These are phyloP conservation scores for Dugesia japonica DNA, from an alignment of 2,888 invertebrate species.

Conservation along the genomic window DNA sequence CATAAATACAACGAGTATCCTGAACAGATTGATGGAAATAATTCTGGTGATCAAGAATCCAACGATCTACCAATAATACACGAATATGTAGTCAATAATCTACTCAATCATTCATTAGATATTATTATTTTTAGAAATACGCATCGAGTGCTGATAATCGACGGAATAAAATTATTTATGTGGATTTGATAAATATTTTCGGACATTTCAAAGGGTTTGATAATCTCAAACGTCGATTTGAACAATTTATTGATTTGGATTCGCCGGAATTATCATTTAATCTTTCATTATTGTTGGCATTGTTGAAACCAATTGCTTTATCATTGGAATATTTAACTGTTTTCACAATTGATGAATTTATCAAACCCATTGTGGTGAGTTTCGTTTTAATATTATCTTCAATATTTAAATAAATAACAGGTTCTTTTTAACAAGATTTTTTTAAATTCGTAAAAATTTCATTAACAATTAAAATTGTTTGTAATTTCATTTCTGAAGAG, in stretches of 20 bases:
- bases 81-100: not conserved
- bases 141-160: not conserved
- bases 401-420: too few species aligned
- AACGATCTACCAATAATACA: not conserved
- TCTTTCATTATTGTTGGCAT: not conserved
- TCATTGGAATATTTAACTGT: not conserved
- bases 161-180: slow-evolving; percentile 9
- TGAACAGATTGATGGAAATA: not conserved
- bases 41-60: not conserved
- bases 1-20: not conserved
- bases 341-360: not conserved
- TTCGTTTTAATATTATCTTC: too few species aligned
- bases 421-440: too few species aligned
- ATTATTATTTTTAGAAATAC: not conserved
- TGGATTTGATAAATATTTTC: slow-evolving; percentile 1
- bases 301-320: not conserved
- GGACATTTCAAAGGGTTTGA: not conserved
- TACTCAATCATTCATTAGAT: not conserved
- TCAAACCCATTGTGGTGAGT: slow-evolving; percentile 68
- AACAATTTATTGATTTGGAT: not conserved
- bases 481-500: too few species aligned
- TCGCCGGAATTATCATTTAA: not conserved
- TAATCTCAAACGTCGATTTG: not conserved
- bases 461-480: too few species aligned
- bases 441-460: too few species aligned